These are phyloP conservation scores for Macrocentrus cingulum DNA, from an alignment of 1,140 invertebrate species.

Conservation along the genomic window DNA sequence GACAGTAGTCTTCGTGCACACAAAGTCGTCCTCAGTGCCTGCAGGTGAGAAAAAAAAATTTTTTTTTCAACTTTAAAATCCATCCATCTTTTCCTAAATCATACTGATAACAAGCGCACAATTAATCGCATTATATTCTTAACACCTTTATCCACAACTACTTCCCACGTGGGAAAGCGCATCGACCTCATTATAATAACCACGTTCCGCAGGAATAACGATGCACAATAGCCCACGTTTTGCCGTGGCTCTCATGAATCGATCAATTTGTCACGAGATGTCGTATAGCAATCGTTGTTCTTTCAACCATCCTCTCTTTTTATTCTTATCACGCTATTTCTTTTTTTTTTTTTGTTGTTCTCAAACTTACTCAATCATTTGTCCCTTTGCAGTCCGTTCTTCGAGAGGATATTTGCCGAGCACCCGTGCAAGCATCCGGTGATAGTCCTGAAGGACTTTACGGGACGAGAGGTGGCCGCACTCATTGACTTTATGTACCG, in stretches of 20 bases:
- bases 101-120: too few species aligned
- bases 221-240: slow-evolving; percentile 12
- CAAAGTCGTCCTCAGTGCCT: slow-evolving; percentile 87
- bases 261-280: slow-evolving; percentile 12
- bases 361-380: background rate
- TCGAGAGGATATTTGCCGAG: slow-evolving; percentile 83
- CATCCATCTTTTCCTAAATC: background rate
- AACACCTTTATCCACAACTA: too few species aligned
- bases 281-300: background rate
- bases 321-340: background rate
- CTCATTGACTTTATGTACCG: slow-evolving; percentile 92
- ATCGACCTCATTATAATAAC: slow-evolving; percentile 3
- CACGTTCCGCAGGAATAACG: slow-evolving; percentile 12
- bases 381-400: slow-evolving; percentile 74
- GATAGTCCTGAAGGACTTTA: slow-evolving; percentile 86
- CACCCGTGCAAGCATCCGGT: slow-evolving; percentile 93
- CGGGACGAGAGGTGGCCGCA: slow-evolving; percentile 81
- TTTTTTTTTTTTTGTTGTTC: slow-evolving; percentile 1
- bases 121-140: too few species aligned
- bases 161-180: slow-evolving; percentile 1
- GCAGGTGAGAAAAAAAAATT: slow-evolving; percentile 60
- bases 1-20: slow-evolving; percentile 81
- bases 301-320: background rate
- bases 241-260: background rate
- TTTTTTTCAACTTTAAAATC: background rate